Evolutionary conservation across 2,888 invertebrate species (phyloP).

Genomic region (Drosophila villosipedis): DNA sequence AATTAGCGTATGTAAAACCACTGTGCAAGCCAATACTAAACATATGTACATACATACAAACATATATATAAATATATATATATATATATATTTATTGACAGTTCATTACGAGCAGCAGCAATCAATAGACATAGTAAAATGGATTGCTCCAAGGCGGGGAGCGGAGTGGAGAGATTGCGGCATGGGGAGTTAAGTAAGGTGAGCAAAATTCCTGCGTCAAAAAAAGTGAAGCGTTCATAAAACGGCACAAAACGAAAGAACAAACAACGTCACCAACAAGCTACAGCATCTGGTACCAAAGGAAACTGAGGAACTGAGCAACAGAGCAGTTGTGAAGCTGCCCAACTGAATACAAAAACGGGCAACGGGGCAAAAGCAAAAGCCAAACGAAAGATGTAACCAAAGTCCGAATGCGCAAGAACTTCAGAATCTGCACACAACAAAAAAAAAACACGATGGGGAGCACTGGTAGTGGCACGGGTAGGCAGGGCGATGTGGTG

Average conservation of each 20-base stretch:
- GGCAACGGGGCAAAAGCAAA: conserved; percentile 47
- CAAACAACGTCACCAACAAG: conserved; percentile 46
- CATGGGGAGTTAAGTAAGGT: conserved; percentile 2
- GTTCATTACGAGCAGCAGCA: conserved; percentile 44
- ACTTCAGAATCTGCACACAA: conserved; percentile 53
- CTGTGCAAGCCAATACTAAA: not conserved
- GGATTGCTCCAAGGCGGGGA: not conserved
- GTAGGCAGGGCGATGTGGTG: conserved; percentile 6
- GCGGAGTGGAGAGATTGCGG: not conserved
- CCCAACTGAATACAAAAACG: conserved; percentile 5
- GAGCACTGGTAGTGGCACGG: conserved; percentile 3
- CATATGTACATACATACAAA: not conserved
- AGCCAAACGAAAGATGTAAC: conserved; percentile 57
- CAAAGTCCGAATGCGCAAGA: conserved; percentile 45
- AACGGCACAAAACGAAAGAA: conserved; percentile 71
- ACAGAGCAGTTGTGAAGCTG: conserved; percentile 1
- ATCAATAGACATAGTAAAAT: conserved; percentile 55
- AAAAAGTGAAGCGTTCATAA: conserved; percentile 71
- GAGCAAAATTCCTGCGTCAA: conserved; percentile 67
- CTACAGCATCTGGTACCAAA: conserved; percentile 47
- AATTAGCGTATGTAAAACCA: conserved; percentile 62
- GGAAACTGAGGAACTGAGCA: conserved; percentile 26
- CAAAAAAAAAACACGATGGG: conserved; percentile 16
- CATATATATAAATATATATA: not conserved
- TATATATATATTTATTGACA: conserved; percentile 37